Percentiles rank a stretch among this genome's conserved stretches.
Evolutionary conservation across 30 jellyfish, hydroid and myxozoan species (phyloP).

Genomic region (Clytia hemisphaerica): DNA sequence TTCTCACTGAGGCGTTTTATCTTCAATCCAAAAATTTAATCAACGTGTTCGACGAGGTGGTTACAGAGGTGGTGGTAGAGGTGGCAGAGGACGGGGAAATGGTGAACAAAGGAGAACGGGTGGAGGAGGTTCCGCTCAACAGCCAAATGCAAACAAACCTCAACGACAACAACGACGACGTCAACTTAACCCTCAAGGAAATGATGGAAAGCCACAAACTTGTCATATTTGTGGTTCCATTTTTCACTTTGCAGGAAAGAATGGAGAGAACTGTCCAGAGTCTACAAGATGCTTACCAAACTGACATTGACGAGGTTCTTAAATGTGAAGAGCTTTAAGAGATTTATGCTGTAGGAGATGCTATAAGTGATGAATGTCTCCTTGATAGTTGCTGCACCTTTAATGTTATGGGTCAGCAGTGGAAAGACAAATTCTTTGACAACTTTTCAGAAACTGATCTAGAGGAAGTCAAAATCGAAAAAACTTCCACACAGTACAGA

Average conservation of each 20-base stretch:
- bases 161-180: background rate
- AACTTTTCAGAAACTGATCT: too few species aligned
- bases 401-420: conserved; percentile 2
- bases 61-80: background rate
- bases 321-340: background rate
- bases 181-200: conserved; percentile 3
- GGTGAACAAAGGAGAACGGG: background rate
- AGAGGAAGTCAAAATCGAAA: too few species aligned
- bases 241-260: too few species aligned
- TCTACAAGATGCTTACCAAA: background rate
- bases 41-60: too few species aligned
- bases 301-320: background rate
- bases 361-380: conserved; percentile 1
- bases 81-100: background rate
- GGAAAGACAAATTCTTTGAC: background rate
- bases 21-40: too few species aligned
- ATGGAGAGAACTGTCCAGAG: too few species aligned
- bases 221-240: background rate
- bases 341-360: background rate
- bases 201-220: background rate
- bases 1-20: background rate
- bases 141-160: background rate
- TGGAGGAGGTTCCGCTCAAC: background rate
- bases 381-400: background rate
- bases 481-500: too few species aligned